Evolutionary conservation across 2,113 vertebrate species (phyloP).

Genomic region (Burhinus oedicnemus): DNA sequence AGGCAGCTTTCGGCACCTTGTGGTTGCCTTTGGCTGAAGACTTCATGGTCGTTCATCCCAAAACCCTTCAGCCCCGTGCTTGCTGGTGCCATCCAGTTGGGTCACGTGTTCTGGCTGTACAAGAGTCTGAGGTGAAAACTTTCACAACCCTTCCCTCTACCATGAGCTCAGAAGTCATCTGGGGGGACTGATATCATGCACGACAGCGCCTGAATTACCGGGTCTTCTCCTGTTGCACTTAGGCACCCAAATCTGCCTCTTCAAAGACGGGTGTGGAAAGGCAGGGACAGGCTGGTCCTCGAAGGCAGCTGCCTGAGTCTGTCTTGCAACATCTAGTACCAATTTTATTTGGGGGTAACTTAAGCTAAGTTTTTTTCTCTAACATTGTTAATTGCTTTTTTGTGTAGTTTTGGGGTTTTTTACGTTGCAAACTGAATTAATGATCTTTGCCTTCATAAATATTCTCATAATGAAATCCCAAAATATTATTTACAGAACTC

Average conservation of each 20-base stretch:
- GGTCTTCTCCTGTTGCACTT: too few species aligned
- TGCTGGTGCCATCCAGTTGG: background rate
- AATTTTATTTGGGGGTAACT: background rate
- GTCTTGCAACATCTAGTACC: background rate
- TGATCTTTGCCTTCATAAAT: background rate
- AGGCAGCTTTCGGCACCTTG: background rate
- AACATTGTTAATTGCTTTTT: background rate
- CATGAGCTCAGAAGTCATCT: background rate
- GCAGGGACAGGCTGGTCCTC: background rate
- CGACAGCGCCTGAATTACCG: too few species aligned
- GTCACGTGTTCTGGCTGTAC: background rate
- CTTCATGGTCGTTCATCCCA: background rate
- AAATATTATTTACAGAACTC: background rate
- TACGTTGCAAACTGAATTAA: background rate
- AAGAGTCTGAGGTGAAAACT: background rate
- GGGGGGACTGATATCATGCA: background rate
- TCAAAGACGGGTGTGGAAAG: background rate
- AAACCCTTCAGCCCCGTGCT: too few species aligned
- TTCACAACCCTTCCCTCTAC: background rate
- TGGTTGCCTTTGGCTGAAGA: background rate
- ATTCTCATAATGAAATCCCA: background rate
- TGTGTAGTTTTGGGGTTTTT: background rate
- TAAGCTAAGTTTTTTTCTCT: background rate
- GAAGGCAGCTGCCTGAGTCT: background rate
- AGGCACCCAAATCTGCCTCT: background rate